These are phyloP conservation scores for Percopsis omiscomaycus DNA, from an alignment of 2,797 vertebrate species.

Conservation along the genomic window DNA sequence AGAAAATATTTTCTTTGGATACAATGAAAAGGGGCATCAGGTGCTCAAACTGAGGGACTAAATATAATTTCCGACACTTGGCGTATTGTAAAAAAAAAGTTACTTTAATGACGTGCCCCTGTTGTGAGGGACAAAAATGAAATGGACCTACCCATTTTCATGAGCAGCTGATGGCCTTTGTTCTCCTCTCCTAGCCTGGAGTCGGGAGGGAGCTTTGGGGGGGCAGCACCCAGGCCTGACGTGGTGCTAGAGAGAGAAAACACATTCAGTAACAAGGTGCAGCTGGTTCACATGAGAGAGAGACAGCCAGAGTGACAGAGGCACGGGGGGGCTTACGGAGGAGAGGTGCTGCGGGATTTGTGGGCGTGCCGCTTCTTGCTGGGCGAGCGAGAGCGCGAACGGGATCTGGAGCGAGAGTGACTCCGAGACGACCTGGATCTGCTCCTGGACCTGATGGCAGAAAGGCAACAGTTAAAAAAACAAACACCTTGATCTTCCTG, in stretches of 20 bases:
- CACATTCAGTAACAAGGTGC: background rate
- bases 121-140: background rate
- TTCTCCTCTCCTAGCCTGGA: constrained; percentile 93
- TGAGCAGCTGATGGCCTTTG: constrained; percentile 96
- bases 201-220: constrained; percentile 78
- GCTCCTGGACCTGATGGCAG: constrained; percentile 80
- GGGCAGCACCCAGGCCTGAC: constrained; percentile 70
- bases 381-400: constrained; percentile 88
- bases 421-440: constrained; percentile 88
- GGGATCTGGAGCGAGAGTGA: constrained; percentile 82
- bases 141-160: constrained; percentile 91
- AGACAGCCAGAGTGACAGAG: background rate
- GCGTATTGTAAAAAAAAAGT: too few relatives aligned
- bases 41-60: background rate
- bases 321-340: constrained; percentile 80
- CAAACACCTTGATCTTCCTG: too few relatives aligned
- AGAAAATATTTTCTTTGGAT: too few relatives aligned
- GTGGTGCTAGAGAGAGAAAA: constrained; percentile 63
- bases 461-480: background rate
- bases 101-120: too few relatives aligned
- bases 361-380: constrained; percentile 77
- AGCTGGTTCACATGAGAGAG: background rate
- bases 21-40: too few relatives aligned
- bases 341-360: constrained; percentile 87
- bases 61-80: background rate